Conservation (phyloP, 2,113 vertebrate species). For the Mastomys coucha region DNA sequence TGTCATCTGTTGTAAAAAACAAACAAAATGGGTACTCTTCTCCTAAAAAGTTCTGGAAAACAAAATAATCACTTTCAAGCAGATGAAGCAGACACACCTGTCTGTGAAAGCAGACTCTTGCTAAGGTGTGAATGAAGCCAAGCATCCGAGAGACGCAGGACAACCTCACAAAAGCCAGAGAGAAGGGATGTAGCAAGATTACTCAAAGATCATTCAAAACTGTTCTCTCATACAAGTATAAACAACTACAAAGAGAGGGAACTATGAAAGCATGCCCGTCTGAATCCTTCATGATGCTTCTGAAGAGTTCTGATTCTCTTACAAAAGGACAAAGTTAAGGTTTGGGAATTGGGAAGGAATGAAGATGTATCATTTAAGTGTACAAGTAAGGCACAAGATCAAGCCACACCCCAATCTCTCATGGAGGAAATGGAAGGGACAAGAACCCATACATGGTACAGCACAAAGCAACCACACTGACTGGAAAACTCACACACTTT, state of each 20-base stretch:
- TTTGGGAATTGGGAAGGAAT: conserved; percentile 84
- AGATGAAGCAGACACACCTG: conserved; percentile 84
- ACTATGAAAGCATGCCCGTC: conserved; percentile 83
- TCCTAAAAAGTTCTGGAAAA: conserved; percentile 82
- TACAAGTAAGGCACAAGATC: conserved; percentile 94
- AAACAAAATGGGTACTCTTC: conserved; percentile 79
- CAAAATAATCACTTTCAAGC: conserved; percentile 74
- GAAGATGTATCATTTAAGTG: conserved; percentile 86
- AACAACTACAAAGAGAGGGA: conserved; percentile 82
- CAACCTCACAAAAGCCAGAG: conserved; percentile 83
- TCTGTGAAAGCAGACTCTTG: conserved; percentile 86
- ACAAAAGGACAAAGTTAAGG: conserved; percentile 84
- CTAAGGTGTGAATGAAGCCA: conserved; percentile 81
- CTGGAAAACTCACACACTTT: conserved; percentile 86
- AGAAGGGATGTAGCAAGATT: conserved; percentile 81
- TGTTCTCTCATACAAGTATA: conserved; percentile 87
- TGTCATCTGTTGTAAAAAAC: conserved; percentile 83
- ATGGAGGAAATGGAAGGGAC: conserved; percentile 87
- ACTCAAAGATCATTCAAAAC: conserved; percentile 88
- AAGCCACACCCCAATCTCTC: conserved; percentile 91
- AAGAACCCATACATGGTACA: conserved; percentile 89
- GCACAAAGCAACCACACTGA: conserved; percentile 85
- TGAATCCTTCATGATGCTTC: conserved; percentile 84
- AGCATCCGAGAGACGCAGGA: conserved; percentile 84
- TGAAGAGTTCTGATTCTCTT: conserved; percentile 84